Conservation (phyloP, 2,888 invertebrate species). For the Torymus aiolomorphi region DNA sequence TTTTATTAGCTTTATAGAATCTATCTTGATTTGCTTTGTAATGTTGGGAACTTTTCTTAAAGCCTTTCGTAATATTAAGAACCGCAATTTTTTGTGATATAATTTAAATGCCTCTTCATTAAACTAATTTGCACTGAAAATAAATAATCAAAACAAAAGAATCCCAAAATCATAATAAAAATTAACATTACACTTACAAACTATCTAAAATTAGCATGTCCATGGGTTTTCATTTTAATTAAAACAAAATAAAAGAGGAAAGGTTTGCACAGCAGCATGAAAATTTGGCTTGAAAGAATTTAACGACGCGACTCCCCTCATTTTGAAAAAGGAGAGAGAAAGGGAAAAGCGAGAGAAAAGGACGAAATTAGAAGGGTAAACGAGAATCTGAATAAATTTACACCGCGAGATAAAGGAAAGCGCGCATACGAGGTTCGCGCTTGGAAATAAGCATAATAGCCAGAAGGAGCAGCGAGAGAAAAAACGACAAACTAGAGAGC, state of each 20-base stretch:
- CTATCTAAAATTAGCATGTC: conserved; percentile 2
- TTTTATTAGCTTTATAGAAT: too few relatives aligned
- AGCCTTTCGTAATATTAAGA: too few relatives aligned
- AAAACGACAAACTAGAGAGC: neutral
- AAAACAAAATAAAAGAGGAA: conserved; percentile 4
- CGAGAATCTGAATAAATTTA: conserved; percentile 53
- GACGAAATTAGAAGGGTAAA: conserved; percentile 54
- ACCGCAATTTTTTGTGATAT: too few relatives aligned
- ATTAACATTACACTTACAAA: conserved; percentile 7
- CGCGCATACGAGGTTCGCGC: neutral
- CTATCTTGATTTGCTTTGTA: too few relatives aligned
- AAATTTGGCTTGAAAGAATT: conserved; percentile 4
- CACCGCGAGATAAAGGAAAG: conserved; percentile 44
- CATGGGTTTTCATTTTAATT: conserved; percentile 1
- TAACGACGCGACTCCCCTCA: conserved; percentile 24
- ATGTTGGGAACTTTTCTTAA: too few relatives aligned
- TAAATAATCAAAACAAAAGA: neutral
- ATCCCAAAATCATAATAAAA: neutral
- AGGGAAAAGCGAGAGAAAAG: conserved; percentile 21
- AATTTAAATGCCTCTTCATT: too few relatives aligned
- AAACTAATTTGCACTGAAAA: too few relatives aligned
- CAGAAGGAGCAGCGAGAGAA: neutral
- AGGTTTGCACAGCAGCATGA: too few relatives aligned
- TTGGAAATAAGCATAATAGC: conserved; percentile 38
- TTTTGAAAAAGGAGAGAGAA: conserved; percentile 38